Conservation (phyloP, 2,888 invertebrate genomes). For the Pristionchus mayeri region DNA sequence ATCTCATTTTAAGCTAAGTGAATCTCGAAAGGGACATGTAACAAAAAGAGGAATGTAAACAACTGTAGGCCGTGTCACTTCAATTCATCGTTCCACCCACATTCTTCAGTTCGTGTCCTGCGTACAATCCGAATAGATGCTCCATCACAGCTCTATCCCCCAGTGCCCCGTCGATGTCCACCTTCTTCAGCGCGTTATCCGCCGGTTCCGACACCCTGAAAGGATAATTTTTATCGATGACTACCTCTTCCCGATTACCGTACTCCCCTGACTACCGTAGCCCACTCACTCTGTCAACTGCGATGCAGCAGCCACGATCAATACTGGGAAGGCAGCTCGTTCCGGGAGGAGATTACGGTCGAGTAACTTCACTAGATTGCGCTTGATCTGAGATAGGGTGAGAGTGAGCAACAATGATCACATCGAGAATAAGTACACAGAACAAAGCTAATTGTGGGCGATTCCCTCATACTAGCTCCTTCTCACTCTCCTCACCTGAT, state of each 20-base stretch:
- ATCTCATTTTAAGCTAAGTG: too few relatives aligned
- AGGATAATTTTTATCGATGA: background rate
- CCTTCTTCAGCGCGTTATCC: conserved; percentile 57
- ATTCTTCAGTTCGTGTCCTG: conserved; percentile 30
- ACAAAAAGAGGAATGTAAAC: too few relatives aligned
- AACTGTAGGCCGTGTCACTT: too few relatives aligned
- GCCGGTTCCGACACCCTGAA: conserved; percentile 60
- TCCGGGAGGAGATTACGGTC: conserved; percentile 54
- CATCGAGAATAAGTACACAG: background rate
- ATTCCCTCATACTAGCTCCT: too few relatives aligned
- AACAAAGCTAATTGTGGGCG: too few relatives aligned
- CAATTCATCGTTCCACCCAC: too few relatives aligned
- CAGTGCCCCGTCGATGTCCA: conserved; percentile 54
- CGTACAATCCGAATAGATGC: conserved; percentile 32
- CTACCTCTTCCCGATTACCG: background rate
- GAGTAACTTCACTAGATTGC: conserved; percentile 55
- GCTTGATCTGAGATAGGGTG: conserved; percentile 49
- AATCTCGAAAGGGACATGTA: too few relatives aligned
- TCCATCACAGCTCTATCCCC: conserved; percentile 42
- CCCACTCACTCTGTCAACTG: conserved; percentile 53
- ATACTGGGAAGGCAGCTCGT: conserved; percentile 54
- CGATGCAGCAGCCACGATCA: conserved; percentile 54
- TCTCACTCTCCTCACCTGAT: too few relatives aligned
- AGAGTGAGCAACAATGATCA: background rate
- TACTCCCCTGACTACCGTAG: background rate